Percentiles rank a stretch among this genome's conserved stretches.
phyloP scores from a whole-genome alignment of 1,140 invertebrate species.

The Drosophila murphyi region DNA sequence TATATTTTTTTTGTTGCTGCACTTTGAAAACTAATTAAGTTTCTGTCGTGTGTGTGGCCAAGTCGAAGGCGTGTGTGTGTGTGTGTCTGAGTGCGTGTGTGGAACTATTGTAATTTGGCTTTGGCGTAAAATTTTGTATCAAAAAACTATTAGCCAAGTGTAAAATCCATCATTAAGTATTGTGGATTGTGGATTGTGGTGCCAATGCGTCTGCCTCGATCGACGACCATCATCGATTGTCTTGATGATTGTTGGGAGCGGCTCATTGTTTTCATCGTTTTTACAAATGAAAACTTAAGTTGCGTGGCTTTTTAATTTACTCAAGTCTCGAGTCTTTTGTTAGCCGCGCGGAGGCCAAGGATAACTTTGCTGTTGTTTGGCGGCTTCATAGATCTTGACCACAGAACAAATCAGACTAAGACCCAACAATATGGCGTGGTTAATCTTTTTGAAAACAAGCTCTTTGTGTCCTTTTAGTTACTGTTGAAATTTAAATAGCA shows the following conservation, averaged over 20 bases:
- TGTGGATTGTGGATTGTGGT: conserved; percentile 40
- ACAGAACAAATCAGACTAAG: conserved; percentile 33
- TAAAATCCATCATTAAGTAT: conserved; percentile 68
- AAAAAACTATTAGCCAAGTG: conserved; percentile 82
- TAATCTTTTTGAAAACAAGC: neutral
- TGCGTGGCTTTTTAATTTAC: conserved; percentile 62
- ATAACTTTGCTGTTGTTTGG: conserved; percentile 25
- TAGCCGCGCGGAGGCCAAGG: conserved; percentile 27
- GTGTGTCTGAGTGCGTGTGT: conserved; percentile 28
- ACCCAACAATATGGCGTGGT: conserved; percentile 7
- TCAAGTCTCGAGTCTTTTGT: conserved; percentile 48
- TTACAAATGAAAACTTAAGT: conserved; percentile 57
- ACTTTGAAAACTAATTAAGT: conserved; percentile 80
- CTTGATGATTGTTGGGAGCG: conserved; percentile 39
- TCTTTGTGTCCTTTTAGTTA: neutral
- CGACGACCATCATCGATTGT: conserved; percentile 29
- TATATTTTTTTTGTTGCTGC: conserved; percentile 37
- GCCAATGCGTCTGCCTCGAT: conserved; percentile 65
- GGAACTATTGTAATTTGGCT: conserved; percentile 66
- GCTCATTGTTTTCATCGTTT: conserved; percentile 39
- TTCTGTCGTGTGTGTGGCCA: conserved; percentile 70
- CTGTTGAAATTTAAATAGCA: no score
- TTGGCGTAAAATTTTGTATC: conserved; percentile 79
- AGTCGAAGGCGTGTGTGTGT: conserved; percentile 10
- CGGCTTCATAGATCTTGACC: conserved; percentile 52